A percentile compares a stretch with the other conserved stretches of the same genome.
Conservation (phyloP, 2,888 invertebrate genomes). For the Drosophila limbata region DNA sequence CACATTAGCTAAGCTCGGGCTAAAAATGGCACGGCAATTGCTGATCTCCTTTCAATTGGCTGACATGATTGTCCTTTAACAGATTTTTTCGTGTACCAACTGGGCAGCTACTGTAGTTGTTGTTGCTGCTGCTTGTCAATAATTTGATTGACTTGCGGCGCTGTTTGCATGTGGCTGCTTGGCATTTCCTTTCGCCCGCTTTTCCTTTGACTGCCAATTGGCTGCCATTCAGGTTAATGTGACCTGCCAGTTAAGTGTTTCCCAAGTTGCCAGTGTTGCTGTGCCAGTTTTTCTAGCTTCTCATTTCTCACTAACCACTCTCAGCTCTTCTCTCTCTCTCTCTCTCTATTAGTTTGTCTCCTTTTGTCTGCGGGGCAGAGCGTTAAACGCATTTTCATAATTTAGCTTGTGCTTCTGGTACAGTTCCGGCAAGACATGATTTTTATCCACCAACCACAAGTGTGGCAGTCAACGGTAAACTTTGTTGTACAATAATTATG, state of each 20-base stretch:
- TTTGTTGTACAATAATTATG: constrained; percentile 58
- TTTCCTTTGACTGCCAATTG: constrained; percentile 62
- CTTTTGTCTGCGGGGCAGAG: constrained; percentile 14
- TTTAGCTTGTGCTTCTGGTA: constrained; percentile 56
- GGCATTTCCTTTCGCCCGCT: constrained; percentile 61
- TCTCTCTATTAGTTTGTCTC: not conserved
- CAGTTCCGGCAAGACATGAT: constrained; percentile 66
- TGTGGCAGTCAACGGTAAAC: constrained; percentile 74
- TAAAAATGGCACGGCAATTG: constrained; percentile 47
- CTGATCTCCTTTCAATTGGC: constrained; percentile 59
- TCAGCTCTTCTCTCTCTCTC: not conserved
- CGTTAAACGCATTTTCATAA: constrained; percentile 76
- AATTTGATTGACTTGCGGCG: constrained; percentile 80
- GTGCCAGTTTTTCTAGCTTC: constrained; percentile 67
- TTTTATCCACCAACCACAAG: constrained; percentile 34
- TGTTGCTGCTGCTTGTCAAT: constrained; percentile 59
- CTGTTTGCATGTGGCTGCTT: constrained; percentile 64
- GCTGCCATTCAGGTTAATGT: constrained; percentile 77
- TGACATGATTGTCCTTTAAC: constrained; percentile 75
- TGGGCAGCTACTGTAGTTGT: constrained; percentile 43
- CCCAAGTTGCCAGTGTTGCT: constrained; percentile 40
- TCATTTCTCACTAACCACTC: constrained; percentile 1
- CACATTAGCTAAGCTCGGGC: constrained; percentile 59
- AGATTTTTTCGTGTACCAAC: constrained; percentile 57
- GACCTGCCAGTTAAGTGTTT: constrained; percentile 51